Conservation (phyloP, 2,888 invertebrate species). For the Hypsopygia costalis region DNA sequence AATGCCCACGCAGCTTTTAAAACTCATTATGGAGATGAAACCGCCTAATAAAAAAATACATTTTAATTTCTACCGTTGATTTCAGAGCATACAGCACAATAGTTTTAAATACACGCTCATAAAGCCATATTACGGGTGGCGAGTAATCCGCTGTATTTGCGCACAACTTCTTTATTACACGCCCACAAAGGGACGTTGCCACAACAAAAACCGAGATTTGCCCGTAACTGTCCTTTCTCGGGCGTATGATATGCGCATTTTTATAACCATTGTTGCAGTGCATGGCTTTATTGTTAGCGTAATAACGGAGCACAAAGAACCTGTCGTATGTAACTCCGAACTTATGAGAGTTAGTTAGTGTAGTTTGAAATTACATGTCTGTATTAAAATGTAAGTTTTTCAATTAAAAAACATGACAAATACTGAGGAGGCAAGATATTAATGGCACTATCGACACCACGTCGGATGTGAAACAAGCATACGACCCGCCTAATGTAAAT, state of each 20-base stretch:
- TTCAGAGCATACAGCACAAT: conserved; percentile 12
- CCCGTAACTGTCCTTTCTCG: conserved; percentile 48
- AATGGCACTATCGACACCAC: too few species aligned
- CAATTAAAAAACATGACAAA: too few species aligned
- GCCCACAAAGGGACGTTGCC: conserved; percentile 43
- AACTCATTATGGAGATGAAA: too few species aligned
- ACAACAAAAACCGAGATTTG: conserved; percentile 64
- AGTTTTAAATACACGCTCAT: conserved; percentile 11
- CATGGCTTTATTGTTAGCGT: conserved; percentile 24
- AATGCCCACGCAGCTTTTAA: too few species aligned
- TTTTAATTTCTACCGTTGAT: background rate
- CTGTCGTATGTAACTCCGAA: background rate
- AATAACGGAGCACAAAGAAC: conserved; percentile 4
- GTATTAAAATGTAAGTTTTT: too few species aligned
- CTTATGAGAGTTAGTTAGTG: too few species aligned
- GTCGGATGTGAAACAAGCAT: too few species aligned
- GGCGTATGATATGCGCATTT: conserved; percentile 60
- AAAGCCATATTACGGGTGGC: conserved; percentile 19
- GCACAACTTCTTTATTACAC: conserved; percentile 47
- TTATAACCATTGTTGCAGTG: conserved; percentile 44
- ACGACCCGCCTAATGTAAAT: too few species aligned
- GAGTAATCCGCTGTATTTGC: conserved; percentile 41
- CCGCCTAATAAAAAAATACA: background rate
- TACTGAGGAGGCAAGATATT: too few species aligned
- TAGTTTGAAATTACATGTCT: too few species aligned